phyloP scores from a whole-genome alignment of 2,113 vertebrate genomes.

The Notarius lentiginosus region DNA sequence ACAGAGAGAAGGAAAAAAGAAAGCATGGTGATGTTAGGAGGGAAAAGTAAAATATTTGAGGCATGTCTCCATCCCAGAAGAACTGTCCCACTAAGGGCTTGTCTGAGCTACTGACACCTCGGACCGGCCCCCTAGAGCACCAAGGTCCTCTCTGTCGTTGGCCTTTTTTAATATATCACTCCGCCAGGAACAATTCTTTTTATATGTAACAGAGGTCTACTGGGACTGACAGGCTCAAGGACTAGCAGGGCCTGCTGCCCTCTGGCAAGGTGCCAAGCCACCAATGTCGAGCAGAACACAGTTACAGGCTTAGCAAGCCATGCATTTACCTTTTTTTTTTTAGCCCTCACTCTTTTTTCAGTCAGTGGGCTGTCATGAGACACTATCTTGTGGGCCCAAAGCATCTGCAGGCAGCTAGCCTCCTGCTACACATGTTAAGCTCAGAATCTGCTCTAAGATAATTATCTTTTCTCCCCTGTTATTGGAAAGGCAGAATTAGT shows the following conservation, averaged over 20 bases:
- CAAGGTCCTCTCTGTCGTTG: constrained; percentile 63
- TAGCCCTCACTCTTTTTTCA: constrained; percentile 46
- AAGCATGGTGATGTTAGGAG: background rate
- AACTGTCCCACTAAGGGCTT: constrained; percentile 70
- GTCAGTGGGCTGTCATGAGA: constrained; percentile 60
- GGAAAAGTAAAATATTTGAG: constrained; percentile 54
- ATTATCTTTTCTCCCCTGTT: constrained; percentile 75
- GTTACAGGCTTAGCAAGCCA: constrained; percentile 76
- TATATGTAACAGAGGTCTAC: constrained; percentile 74
- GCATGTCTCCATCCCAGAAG: constrained; percentile 66
- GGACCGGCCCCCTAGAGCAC: constrained; percentile 51
- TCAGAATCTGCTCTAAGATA: constrained; percentile 73
- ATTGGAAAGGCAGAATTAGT: constrained; percentile 68
- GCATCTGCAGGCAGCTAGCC: constrained; percentile 67
- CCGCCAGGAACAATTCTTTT: constrained; percentile 73
- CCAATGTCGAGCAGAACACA: constrained; percentile 49
- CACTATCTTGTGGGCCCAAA: constrained; percentile 50
- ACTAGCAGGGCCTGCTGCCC: constrained; percentile 67
- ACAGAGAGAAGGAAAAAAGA: constrained; percentile 46
- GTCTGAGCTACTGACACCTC: constrained; percentile 36
- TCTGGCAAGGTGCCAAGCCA: constrained; percentile 75
- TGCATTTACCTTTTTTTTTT: constrained; percentile 62
- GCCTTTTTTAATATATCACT: constrained; percentile 73
- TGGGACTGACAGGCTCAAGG: constrained; percentile 64
- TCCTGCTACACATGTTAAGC: constrained; percentile 72